Conservation (phyloP, 2,113 vertebrate genomes). For the Nanger granti region DNA sequence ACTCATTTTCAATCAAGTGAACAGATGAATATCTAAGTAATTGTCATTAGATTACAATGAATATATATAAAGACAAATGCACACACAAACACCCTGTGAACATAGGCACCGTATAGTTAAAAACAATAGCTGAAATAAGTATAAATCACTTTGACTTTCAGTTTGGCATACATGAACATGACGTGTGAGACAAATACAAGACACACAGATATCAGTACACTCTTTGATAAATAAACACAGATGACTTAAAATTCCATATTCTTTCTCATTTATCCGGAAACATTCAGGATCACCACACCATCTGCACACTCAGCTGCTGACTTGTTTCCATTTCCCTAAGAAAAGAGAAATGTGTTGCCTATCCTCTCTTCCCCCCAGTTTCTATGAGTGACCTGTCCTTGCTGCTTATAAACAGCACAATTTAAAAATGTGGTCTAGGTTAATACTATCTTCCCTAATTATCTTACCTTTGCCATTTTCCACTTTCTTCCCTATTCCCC, state of each 20-base stretch:
- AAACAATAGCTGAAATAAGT: background rate
- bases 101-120: background rate
- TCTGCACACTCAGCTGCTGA: background rate
- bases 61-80: background rate
- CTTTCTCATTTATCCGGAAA: background rate
- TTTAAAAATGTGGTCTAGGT: background rate
- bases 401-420: background rate
- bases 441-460: background rate
- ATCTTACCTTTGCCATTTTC: background rate
- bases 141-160: background rate
- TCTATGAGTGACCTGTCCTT: background rate
- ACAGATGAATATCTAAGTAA: background rate
- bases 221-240: background rate
- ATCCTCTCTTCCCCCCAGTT: background rate
- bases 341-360: background rate
- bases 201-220: background rate
- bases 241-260: background rate
- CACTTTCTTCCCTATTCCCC: background rate
- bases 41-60: background rate
- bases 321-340: background rate
- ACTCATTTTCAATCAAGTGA: background rate
- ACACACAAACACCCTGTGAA: background rate
- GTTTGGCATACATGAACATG: background rate
- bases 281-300: background rate
- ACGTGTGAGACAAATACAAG: background rate